Base-by-base conservation (phyloP, 37 sponge, comb jelly and placozoan genomes). In the Halichondria panicea region DNA sequence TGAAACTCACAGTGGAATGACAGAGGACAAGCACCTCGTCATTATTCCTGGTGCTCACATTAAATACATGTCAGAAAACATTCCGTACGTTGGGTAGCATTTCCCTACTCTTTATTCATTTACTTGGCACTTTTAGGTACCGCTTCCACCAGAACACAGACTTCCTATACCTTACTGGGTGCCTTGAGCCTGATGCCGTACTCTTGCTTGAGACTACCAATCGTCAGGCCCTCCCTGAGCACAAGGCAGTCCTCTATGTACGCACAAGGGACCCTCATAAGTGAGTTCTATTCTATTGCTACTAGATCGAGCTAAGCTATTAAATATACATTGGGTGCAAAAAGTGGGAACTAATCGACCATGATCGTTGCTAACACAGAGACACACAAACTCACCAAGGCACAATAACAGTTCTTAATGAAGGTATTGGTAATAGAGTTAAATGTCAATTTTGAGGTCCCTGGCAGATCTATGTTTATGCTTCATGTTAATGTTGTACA, bases 131-230 rank as follows among this genome's bases (percentile, higher is more conserved):
- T 48, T 22, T 15, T 72, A 93, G 94, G 37, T 89, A 85, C 63
- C 73, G 80, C 27, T 93, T 85, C 58, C 82, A 83, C 45, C 94
- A 93, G 67, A 80, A 81, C 74, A 75, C 86, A 22, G 92, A 93
- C 57, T 48, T 93, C 12, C 68, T 90, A 4, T 93, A 93, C 71
- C 61, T 93, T 24, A 73, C 73, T 63, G 94, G 94, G 37, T 93
- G 62, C 42, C 77, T 66, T 43, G 91, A 93, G 68, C 91, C 94
- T 2, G 91, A 89, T 50, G n/a, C 45, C 59, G 83, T 93, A 3
- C 75, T 93, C 15, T 42, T 93, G 5, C 38, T 93, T 21, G 92
- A 74, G 63, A 45, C 79, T 1, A 42, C 59, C 19, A 18, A 12
- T 2, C 19, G 27, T 35, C n/a, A 8, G 2, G 40, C 75, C 21